These are phyloP conservation scores for Phyto melanocephala DNA, from an alignment of 2,888 invertebrate genomes.

Conservation along the genomic window DNA sequence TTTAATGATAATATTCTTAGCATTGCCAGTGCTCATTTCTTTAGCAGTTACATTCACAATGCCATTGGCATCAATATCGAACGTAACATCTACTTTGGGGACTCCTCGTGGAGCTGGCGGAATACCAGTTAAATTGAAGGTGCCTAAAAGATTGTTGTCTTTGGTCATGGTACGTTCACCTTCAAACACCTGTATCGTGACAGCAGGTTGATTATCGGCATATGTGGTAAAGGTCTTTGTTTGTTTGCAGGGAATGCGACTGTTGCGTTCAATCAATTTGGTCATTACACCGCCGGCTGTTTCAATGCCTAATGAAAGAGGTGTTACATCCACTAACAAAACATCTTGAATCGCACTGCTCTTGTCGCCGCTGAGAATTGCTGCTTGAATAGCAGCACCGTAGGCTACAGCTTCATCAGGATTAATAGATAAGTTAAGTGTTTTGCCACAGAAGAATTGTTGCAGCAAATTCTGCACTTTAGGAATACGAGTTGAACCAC, in stretches of 20 bases:
- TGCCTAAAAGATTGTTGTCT: slow-evolving; percentile 95
- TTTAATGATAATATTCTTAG: slow-evolving; percentile 87
- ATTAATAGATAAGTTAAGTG: slow-evolving; percentile 86
- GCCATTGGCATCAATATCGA: slow-evolving; percentile 92
- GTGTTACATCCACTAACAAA: slow-evolving; percentile 84
- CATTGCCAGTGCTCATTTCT: slow-evolving; percentile 83
- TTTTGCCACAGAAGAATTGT: slow-evolving; percentile 87
- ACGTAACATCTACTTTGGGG: slow-evolving; percentile 90
- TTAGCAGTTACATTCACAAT: slow-evolving; percentile 92
- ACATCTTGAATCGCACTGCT: slow-evolving; percentile 87
- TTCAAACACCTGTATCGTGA: slow-evolving; percentile 86
- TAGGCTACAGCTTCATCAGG: slow-evolving; percentile 90
- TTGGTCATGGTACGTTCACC: slow-evolving; percentile 93
- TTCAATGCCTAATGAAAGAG: slow-evolving; percentile 87
- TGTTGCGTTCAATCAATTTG: slow-evolving; percentile 86
- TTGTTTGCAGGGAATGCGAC: slow-evolving; percentile 86
- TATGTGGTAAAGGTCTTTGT: slow-evolving; percentile 88
- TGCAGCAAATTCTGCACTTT: slow-evolving; percentile 87
- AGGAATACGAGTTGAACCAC: slow-evolving; percentile 89
- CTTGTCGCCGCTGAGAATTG: slow-evolving; percentile 84
- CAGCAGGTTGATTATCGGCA: slow-evolving; percentile 88
- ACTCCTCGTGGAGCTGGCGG: slow-evolving; percentile 93
- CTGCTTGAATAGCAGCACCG: slow-evolving; percentile 87
- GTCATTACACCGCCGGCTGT: slow-evolving; percentile 89
- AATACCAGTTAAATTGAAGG: slow-evolving; percentile 96